These are phyloP conservation scores for Podiceps cristatus DNA, from an alignment of 2,113 vertebrate genomes.

Conservation along the genomic window DNA sequence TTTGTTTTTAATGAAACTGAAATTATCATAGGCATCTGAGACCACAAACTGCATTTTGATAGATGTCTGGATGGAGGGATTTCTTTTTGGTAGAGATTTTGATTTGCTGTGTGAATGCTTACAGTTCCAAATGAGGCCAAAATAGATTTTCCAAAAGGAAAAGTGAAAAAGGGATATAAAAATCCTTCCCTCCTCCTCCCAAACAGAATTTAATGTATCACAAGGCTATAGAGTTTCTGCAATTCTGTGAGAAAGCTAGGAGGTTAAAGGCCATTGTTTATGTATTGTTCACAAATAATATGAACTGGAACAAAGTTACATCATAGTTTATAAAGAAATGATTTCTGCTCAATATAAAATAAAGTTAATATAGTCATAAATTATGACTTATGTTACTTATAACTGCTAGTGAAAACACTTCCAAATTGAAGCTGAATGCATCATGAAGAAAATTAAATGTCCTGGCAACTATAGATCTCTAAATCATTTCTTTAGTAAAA, in stretches of 20 bases:
- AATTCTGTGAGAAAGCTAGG: not conserved
- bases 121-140: not conserved
- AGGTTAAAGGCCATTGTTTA: not conserved
- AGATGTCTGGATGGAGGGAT: not conserved
- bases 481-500: not conserved
- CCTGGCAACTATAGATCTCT: constrained; percentile 16
- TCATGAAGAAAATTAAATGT: not conserved
- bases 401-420: constrained; percentile 6
- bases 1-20: not conserved
- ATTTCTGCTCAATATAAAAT: not conserved
- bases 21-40: not conserved
- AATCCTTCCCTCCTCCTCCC: not conserved
- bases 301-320: not conserved
- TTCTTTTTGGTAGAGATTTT: not conserved
- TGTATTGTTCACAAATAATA: not conserved
- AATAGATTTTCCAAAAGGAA: not conserved
- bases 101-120: not conserved
- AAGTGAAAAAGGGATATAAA: not conserved
- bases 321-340: not conserved
- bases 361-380: not conserved
- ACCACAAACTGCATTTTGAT: not conserved
- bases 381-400: not conserved
- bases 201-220: not conserved
- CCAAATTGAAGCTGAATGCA: not conserved
- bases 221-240: not conserved